A percentile compares a stretch with the other conserved stretches of the same genome.
These are phyloP conservation scores for Neodontobutis hainanensis DNA, from an alignment of 2,113 vertebrate species.

Conservation along the genomic window DNA sequence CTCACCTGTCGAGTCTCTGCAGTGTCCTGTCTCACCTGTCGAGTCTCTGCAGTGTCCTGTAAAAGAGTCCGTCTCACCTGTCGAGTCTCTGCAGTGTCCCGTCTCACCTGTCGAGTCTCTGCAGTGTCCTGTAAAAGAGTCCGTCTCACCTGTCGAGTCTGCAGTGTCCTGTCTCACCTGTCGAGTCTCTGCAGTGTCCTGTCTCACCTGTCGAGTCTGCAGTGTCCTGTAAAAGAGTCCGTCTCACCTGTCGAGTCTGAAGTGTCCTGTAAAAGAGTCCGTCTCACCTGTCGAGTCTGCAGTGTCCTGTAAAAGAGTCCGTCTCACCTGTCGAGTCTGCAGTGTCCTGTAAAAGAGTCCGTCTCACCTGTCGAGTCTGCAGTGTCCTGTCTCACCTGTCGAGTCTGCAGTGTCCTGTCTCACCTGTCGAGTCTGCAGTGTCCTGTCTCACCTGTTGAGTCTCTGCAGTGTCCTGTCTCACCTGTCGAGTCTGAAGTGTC, in stretches of 20 bases:
- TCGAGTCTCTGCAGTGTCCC: conserved; percentile 78
- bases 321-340: conserved; percentile 83
- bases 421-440: too few species aligned
- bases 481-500: too few species aligned
- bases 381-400: conserved; percentile 80
- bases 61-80: conserved; percentile 75
- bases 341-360: conserved; percentile 35
- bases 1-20: conserved; percentile 84
- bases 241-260: conserved; percentile 83
- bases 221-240: background rate
- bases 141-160: conserved; percentile 82
- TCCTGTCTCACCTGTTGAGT: conserved; percentile 81
- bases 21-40: too few species aligned
- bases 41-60: too few species aligned
- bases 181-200: conserved; percentile 78
- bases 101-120: too few species aligned
- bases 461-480: conserved; percentile 74
- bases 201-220: too few species aligned
- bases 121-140: background rate
- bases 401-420: conserved; percentile 79
- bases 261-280: background rate
- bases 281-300: conserved; percentile 83
- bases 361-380: conserved; percentile 83
- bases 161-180: conserved; percentile 80
- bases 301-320: conserved; percentile 35